Evolutionary conservation across 2,888 invertebrate genomes (phyloP).

Genomic region (Hartigia nigra): DNA sequence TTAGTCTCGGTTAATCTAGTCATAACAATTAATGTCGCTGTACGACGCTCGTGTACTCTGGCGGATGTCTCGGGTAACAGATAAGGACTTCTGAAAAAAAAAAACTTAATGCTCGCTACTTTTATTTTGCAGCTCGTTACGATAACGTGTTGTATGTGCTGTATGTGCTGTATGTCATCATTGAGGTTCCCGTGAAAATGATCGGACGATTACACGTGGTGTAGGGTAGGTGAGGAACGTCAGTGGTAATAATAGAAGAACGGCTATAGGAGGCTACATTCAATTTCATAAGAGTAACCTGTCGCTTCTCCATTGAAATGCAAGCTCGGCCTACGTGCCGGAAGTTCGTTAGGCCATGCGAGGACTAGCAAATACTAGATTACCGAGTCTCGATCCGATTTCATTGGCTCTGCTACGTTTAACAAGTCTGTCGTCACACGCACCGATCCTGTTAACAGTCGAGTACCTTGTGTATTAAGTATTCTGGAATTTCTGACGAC

Average conservation of each 20-base stretch:
- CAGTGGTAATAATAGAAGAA: background rate
- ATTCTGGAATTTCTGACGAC: background rate
- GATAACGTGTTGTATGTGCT: background rate
- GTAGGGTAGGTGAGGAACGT: background rate
- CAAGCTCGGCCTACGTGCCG: constrained; percentile 52
- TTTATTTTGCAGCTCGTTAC: background rate
- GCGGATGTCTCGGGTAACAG: background rate
- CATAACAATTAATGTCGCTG: constrained; percentile 41
- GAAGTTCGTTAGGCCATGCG: constrained; percentile 50
- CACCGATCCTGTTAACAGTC: background rate
- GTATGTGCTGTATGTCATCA: background rate
- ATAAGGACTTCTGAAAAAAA: background rate
- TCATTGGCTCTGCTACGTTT: background rate
- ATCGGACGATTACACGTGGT: background rate
- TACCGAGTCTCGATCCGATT: background rate
- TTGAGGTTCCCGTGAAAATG: background rate
- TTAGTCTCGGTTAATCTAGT: constrained; percentile 46
- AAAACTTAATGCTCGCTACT: background rate
- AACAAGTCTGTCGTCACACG: background rate
- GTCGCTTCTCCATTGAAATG: constrained; percentile 48
- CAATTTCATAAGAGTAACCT: constrained; percentile 9
- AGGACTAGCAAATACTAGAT: constrained; percentile 35
- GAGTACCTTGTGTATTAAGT: background rate
- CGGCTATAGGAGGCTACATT: background rate
- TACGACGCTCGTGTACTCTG: constrained; percentile 16